Conservation (phyloP, 2,113 vertebrate genomes). For the Dipodomys spectabilis region DNA sequence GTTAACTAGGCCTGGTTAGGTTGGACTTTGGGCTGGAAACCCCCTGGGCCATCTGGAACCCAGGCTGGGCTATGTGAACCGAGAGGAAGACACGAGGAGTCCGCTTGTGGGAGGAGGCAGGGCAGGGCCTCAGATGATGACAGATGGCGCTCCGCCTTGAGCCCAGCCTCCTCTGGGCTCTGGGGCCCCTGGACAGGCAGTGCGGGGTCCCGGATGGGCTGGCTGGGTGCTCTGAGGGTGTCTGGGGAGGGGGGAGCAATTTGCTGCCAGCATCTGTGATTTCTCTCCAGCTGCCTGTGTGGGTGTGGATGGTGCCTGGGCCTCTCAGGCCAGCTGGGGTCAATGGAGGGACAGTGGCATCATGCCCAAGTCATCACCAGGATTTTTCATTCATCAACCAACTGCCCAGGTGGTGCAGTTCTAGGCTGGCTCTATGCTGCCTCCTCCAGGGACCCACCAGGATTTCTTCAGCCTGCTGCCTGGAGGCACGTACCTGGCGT, state of each 20-base stretch:
- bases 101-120: too few species aligned
- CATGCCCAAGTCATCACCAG: rapidly evolving
- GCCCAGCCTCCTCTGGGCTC: rapidly evolving
- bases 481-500: background rate
- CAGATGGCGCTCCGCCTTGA: rapidly evolving
- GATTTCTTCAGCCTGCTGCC: background rate
- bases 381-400: background rate
- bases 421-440: background rate
- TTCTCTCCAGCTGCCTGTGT: background rate
- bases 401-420: rapidly evolving
- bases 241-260: background rate
- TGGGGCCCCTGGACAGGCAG: background rate
- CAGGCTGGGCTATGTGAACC: too few species aligned
- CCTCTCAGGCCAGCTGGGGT: background rate
- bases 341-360: background rate
- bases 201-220: background rate
- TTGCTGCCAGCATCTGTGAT: rapidly evolving
- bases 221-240: rapidly evolving
- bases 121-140: background rate
- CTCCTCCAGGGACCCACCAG: background rate
- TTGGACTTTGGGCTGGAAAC: too few species aligned
- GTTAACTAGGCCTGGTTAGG: too few species aligned
- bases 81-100: too few species aligned
- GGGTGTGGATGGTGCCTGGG: background rate
- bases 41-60: too few species aligned